Conservation (phyloP, 2,797 vertebrate species). For the Sarcophilus harrisii region DNA sequence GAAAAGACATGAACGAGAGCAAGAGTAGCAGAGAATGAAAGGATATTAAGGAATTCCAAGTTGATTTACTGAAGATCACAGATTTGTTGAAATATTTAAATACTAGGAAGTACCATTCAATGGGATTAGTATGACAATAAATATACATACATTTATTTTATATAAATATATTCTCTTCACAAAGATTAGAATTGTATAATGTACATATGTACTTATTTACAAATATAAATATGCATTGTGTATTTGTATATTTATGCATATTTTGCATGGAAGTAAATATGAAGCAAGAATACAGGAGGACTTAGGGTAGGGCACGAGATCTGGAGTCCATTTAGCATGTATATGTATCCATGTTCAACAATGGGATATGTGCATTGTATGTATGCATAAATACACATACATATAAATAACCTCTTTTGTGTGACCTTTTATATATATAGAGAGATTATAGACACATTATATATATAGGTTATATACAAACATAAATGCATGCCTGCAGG, state of each 20-base stretch:
- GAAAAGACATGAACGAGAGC: not conserved
- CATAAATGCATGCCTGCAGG: not conserved
- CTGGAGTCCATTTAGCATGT: not conserved
- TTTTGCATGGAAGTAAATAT: not conserved
- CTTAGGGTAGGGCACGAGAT: not conserved
- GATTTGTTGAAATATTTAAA: not conserved
- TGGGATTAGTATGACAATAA: not conserved
- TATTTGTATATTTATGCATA: not conserved
- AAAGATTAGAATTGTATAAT: not conserved
- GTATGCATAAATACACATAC: not conserved
- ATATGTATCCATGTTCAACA: not conserved
- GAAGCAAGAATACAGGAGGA: not conserved
- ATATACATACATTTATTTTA: not conserved
- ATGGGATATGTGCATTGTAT: not conserved
- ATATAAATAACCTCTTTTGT: not conserved
- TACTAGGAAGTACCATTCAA: not conserved
- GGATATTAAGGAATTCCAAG: not conserved
- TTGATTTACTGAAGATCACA: not conserved
- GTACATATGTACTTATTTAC: not conserved
- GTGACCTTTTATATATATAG: not conserved
- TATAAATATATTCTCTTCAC: not conserved
- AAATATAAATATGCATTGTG: not conserved
- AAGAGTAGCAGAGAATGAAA: not conserved
- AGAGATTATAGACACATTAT: not conserved
- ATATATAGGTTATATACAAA: not conserved